Evolutionary conservation across 2,888 invertebrate genomes (phyloP).

Genomic region (Branchipolynoe longqiensis): DNA sequence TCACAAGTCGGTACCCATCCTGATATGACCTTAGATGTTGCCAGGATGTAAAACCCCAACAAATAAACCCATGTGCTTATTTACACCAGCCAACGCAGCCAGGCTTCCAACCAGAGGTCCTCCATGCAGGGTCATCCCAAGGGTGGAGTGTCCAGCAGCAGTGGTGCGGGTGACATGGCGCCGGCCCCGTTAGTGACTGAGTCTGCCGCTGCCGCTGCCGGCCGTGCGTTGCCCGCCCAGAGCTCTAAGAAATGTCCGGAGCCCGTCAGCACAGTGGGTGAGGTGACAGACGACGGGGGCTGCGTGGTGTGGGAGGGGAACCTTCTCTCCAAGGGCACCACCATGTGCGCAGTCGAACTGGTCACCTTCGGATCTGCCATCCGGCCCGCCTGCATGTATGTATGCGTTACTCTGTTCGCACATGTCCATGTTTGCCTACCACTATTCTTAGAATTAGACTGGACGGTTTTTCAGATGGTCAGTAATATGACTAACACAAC

Average conservation of each 20-base stretch:
- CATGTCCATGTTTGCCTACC: too few relatives aligned
- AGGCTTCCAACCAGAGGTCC: neutral
- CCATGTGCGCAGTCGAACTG: conserved; percentile 59
- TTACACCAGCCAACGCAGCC: neutral
- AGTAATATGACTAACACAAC: too few relatives aligned
- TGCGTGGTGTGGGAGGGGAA: conserved; percentile 61
- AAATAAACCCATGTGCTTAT: neutral
- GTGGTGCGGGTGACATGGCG: neutral
- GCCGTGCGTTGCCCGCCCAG: conserved; percentile 2
- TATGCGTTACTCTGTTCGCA: too few relatives aligned
- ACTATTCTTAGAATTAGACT: too few relatives aligned
- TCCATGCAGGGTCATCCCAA: neutral
- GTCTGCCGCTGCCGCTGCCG: neutral
- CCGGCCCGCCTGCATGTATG: conserved; percentile 59
- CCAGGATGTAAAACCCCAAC: too few relatives aligned
- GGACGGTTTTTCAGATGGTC: too few relatives aligned
- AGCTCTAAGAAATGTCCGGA: neutral
- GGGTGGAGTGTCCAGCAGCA: neutral
- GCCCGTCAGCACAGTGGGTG: conserved; percentile 12
- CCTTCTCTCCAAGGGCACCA: conserved; percentile 35
- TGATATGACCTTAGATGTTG: too few relatives aligned
- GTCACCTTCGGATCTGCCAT: conserved; percentile 52
- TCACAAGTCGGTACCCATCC: too few relatives aligned
- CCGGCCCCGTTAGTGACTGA: neutral
- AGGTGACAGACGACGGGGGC: conserved; percentile 42